Evolutionary conservation across 2,888 invertebrate species (phyloP), one percentile per base, ranked within the genome.

Genomic region (Campaea margaritaria): DNA sequence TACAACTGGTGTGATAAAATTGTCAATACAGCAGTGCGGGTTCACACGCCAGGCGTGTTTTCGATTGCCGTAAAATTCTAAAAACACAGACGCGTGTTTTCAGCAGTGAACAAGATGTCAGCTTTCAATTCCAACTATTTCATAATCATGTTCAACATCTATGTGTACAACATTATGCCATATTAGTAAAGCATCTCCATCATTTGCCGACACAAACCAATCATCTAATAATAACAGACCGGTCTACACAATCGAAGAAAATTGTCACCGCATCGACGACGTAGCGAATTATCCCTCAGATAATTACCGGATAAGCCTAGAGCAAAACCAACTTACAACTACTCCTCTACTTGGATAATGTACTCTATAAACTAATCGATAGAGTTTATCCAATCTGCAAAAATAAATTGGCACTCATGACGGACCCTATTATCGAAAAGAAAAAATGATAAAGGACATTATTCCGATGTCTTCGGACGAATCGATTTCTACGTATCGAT

Each of bases 401-500:
- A 0, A n/a, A 4, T 66, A 66, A 59, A 46, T 38, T 56, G 39
- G 63, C 51, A 45, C 7, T 31, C 10, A 47, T 28, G 65, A 14
- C 51, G 15, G 36, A 45, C 45, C 14, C 43, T 84, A 82, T 83
- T 80, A 83, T 81, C 68, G 70, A 66, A 75, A 72, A 69, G 78
- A 82, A 83, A 80, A 80, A 79, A 81, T 73, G 77, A 56, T 45
- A 67, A 63, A 67, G 57, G 55, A 52, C 58, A 57, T 65, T 31
- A 65, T 65, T 64, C 61, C 56, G 61, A 60, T 64, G 58, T 47
- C 13, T 54, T 53, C 46, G 27, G 76, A 75, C 69, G 79, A 75
- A 84, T 83, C 80, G 87, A 87, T 87, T 86, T 86, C 87, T 83
- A 75, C 76, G 85, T 82, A 85, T 78, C 69, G 73, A 73, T 60